Percentiles rank a stretch among this genome's conserved stretches.
Evolutionary conservation across 2,113 vertebrate genomes (phyloP).

Genomic region (Thermophis baileyi): DNA sequence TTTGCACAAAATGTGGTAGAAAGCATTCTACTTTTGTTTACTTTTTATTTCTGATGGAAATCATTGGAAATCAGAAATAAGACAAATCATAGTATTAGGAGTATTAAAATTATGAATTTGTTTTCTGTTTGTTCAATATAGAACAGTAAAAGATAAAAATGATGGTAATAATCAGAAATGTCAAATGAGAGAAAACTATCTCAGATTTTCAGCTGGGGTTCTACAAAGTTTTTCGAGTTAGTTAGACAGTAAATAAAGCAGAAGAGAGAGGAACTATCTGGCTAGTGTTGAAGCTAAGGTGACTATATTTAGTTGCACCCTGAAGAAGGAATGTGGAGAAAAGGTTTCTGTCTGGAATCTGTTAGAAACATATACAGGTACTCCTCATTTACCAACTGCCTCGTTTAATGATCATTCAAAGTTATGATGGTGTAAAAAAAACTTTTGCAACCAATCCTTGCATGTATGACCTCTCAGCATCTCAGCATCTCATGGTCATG

Average conservation of each 20-base stretch:
- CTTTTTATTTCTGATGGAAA: not conserved
- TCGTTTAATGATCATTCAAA: not conserved
- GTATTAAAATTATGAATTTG: not conserved
- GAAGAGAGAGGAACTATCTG: not conserved
- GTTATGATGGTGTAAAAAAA: not conserved
- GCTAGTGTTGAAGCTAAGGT: not conserved
- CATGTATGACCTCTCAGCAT: not conserved
- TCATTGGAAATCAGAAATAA: not conserved
- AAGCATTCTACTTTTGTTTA: not conserved
- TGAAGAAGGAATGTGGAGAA: not conserved
- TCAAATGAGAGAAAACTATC: not conserved
- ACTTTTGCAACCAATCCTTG: not conserved
- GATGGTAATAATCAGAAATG: not conserved
- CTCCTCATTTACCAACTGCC: not conserved
- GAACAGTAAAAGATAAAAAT: not conserved
- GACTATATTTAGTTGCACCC: not conserved
- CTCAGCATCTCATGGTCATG: not conserved
- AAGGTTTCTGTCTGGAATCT: not conserved
- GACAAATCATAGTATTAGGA: not conserved
- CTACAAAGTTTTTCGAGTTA: not conserved
- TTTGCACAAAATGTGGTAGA: not conserved
- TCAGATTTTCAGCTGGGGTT: not conserved
- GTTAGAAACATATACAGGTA: not conserved
- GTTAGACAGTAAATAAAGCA: not conserved
- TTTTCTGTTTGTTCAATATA: not conserved